phyloP scores from a whole-genome alignment of 1,140 invertebrate species.

The Panonychus citri region DNA sequence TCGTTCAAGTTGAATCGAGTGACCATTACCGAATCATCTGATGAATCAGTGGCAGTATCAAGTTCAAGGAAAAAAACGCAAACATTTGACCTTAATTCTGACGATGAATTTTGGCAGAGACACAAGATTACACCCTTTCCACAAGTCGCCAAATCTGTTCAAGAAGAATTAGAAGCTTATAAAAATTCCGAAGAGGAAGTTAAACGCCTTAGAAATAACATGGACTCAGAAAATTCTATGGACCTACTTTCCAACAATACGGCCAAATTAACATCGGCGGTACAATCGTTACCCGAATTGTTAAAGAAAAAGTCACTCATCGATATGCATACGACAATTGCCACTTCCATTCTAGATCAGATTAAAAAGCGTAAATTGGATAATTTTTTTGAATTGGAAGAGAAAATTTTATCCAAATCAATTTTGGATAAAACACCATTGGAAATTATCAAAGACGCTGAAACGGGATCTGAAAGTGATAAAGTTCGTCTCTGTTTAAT shows the following conservation, averaged over 20 bases:
- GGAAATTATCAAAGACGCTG: conserved; percentile 58
- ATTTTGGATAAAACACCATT: conserved; percentile 36
- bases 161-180: conserved; percentile 89
- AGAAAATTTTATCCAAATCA: conserved; percentile 63
- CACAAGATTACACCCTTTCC: conserved; percentile 95
- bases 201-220: conserved; percentile 70
- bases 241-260: conserved; percentile 76
- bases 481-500: conserved; percentile 88
- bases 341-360: conserved; percentile 69
- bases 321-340: conserved; percentile 94
- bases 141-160: conserved; percentile 87
- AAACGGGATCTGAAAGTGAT: conserved; percentile 65
- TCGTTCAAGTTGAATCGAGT: conserved; percentile 71
- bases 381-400: conserved; percentile 88
- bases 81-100: conserved; percentile 68
- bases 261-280: conserved; percentile 70
- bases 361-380: conserved; percentile 76
- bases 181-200: conserved; percentile 78
- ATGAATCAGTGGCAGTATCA: no score
- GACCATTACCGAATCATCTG: conserved; percentile 43
- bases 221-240: conserved; percentile 35
- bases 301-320: conserved; percentile 90
- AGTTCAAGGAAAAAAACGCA: conserved; percentile 37
- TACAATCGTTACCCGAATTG: conserved; percentile 72
- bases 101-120: conserved; percentile 69